These are phyloP conservation scores for Cotesia typhae DNA, from an alignment of 1,140 invertebrate genomes.

Conservation along the genomic window DNA sequence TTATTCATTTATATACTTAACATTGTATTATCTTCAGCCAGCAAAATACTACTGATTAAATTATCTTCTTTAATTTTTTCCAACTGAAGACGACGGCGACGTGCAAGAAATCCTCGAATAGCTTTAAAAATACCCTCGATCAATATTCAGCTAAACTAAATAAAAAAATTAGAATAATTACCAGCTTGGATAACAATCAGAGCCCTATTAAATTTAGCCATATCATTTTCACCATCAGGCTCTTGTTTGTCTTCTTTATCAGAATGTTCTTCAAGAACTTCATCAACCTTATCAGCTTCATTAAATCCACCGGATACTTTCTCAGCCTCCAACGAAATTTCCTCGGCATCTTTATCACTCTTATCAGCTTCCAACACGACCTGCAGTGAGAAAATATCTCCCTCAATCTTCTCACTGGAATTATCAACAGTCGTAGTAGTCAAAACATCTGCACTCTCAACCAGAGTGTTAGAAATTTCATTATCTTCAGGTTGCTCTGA, in stretches of 20 bases:
- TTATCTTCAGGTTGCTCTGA: slow-evolving; percentile 30
- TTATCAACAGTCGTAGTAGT: too few species aligned
- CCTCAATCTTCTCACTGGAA: not conserved
- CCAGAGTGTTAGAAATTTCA: not conserved
- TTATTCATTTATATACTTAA: not conserved
- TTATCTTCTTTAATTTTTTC: not conserved
- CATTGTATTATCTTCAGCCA: not conserved
- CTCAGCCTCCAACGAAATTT: too few species aligned
- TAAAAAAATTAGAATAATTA: slow-evolving; percentile 34
- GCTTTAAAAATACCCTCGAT: slow-evolving; percentile 36
- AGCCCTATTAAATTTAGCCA: slow-evolving; percentile 24
- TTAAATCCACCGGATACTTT: too few species aligned
- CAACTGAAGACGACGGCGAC: slow-evolving; percentile 41
- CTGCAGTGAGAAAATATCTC: not conserved
- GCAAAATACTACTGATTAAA: not conserved
- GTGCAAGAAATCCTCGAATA: slow-evolving; percentile 51
- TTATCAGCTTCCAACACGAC: not conserved
- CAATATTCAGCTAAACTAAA: too few species aligned
- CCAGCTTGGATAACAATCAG: slow-evolving; percentile 55
- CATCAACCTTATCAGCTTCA: too few species aligned
- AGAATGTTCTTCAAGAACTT: too few species aligned
- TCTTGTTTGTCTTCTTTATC: too few species aligned
- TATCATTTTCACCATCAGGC: too few species aligned
- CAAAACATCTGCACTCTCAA: too few species aligned
- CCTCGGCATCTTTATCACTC: too few species aligned